Percentiles rank a stretch among this genome's conserved stretches.
These are phyloP conservation scores for Corythoichthys haematopterus DNA, from an alignment of 2,113 vertebrate genomes.

Conservation along the genomic window DNA sequence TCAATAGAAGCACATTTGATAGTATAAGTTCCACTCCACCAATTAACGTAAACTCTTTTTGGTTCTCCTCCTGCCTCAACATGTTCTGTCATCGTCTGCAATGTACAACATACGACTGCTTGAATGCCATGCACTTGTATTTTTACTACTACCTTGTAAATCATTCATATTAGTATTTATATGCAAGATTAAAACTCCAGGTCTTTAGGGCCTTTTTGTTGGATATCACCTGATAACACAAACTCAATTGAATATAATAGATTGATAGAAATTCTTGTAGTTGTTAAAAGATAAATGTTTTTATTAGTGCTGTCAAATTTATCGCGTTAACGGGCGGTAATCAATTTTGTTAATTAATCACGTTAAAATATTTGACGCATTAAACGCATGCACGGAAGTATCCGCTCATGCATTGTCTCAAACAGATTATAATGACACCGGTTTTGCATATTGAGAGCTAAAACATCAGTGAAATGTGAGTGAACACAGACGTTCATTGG, in stretches of 20 bases:
- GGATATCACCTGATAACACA: neutral
- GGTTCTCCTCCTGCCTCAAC: constrained; percentile 7
- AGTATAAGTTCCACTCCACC: neutral
- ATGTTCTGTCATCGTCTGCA: neutral
- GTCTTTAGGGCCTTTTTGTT: neutral
- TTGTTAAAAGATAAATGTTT: too few species aligned
- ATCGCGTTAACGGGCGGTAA: too few species aligned
- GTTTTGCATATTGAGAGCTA: too few species aligned
- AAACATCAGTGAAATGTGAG: too few species aligned
- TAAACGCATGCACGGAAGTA: too few species aligned
- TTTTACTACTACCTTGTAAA: neutral
- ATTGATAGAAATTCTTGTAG: too few species aligned
- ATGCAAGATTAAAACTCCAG: neutral
- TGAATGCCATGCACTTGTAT: neutral
- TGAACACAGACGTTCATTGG: too few species aligned
- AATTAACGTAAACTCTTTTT: neutral
- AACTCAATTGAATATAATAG: neutral
- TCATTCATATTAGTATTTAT: neutral
- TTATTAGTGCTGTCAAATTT: too few species aligned
- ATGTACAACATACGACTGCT: neutral
- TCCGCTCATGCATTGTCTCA: too few species aligned
- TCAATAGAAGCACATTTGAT: neutral
- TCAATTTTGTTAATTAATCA: too few species aligned
- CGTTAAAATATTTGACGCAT: too few species aligned
- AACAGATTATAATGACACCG: too few species aligned